Evolutionary conservation across 2,113 vertebrate species (phyloP), one percentile per base, ranked within the genome.

Genomic region (Pithys albifrons): DNA sequence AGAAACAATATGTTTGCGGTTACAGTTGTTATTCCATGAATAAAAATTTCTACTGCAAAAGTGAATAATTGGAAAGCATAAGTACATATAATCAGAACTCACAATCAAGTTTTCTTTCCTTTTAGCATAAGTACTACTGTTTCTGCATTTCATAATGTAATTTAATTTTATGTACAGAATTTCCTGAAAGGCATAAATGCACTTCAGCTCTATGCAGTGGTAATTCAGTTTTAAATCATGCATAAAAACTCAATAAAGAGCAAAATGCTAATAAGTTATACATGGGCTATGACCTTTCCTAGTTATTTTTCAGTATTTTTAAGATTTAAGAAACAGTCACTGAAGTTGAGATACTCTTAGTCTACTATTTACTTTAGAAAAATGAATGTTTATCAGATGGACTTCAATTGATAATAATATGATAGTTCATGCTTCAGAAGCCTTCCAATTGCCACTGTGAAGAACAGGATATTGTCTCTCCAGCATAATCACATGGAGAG

Each of bases 361-460:
- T 85, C 29, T 74, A 79, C 79, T 77, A 65, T 91, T 95, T 78
- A 33, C 31, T 94, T 86, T 75, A 71, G 20, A 91, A 93, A 95
- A 94, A 93, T 65, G 4, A 77, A 82, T 89, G 82, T 79, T 95
- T 94, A 93, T 97, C 94, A 97, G 97, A 96, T 88, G 35, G 75
- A 59, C 74, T 86, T 59, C 92, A 97, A 97, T 97, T 96, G 95
- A 94, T 92, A 88, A 96, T 97, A 95, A 96, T 93, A 72, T 85
- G 95, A 94, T 96, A 95, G 96, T 97, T 98, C 97, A 98, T 97
- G 98, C 97, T 96, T 97, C 94, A 98, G 95, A 91, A 97, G 58
- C 24, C 83, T 82, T 79, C 67, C 64, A 59, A 93, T 91, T 84
- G 23, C 92, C 86, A 72, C 3, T 46, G 66, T 57, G 89, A 78